Evolutionary conservation across 1,140 invertebrate genomes (phyloP), one percentile per base, ranked within the genome.

Genomic region (Drosophila kikkawai): DNA sequence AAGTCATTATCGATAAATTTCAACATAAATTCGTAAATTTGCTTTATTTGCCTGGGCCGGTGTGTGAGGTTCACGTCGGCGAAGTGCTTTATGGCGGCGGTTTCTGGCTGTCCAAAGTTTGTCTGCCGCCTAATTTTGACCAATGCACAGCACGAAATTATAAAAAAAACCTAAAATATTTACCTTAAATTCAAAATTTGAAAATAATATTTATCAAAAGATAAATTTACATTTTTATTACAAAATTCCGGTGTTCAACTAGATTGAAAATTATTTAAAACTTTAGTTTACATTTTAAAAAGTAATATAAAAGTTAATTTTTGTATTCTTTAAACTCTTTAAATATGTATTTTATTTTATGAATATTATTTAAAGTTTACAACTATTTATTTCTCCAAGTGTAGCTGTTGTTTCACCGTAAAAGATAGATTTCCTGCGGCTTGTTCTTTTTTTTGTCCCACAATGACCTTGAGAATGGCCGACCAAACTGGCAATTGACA

Each of bases 1-100:
- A 91, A 91, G 90, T 91, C 90, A 91, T 91, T 91, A 91, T 91
- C 90, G 85, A 92, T 91, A 91, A 91, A 91, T 87, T 91, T 91
- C 85, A 91, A 91, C 90, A 91, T 91, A 91, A 91, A 91, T 91
- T 91, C 78, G 76, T 75, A 91, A 91, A 91, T 91, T 90, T 90
- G 86, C 86, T 90, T 90, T 90, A 90, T 88, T 88, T 88, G 85
- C 78, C 81, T 60, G 75, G 73, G 44, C 63, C 80, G 63, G 75
- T 55, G 60, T 70, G 58, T 67, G 64, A 51, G 75, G 75, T 59
- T 78, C 59, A 61, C 22, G 75, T 79, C 51, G 65, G 57, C 29
- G 41, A 77, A 77, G 53, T 77, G 73, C 63, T 74, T 75, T 67
- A 75, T 77, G 60, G 70, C 42, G 42, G 41, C 41, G 59, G 48